Evolutionary conservation across 1,140 invertebrate genomes (phyloP).

Genomic region (Drosophila pachea): DNA sequence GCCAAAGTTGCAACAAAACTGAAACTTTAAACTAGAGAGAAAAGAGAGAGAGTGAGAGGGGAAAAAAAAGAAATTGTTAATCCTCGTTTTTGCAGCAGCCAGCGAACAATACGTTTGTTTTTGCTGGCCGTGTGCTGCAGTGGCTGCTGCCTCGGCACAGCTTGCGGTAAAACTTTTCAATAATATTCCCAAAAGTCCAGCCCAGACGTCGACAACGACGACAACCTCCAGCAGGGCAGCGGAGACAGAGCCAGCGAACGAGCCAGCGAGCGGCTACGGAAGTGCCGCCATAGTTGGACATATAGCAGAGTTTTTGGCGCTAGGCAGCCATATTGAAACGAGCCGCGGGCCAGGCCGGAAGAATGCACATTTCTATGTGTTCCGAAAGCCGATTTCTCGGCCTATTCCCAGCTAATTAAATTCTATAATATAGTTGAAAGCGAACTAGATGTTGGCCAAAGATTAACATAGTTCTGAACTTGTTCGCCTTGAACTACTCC

Average conservation of each 20-base stretch:
- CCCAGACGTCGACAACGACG: conserved; percentile 49
- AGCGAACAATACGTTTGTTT: conserved; percentile 70
- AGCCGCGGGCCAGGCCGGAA: conserved; percentile 28
- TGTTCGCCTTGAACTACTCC: too few relatives aligned
- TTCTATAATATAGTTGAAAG: background rate
- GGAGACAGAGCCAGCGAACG: conserved; percentile 8
- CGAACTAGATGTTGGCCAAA: too few relatives aligned
- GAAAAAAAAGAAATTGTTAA: conserved; percentile 33
- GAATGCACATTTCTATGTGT: conserved; percentile 26
- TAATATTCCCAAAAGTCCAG: conserved; percentile 76
- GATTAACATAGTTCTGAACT: too few relatives aligned
- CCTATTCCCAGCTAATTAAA: conserved; percentile 22
- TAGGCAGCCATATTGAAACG: conserved; percentile 67
- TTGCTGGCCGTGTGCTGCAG: conserved; percentile 41
- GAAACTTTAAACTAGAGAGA: conserved; percentile 55
- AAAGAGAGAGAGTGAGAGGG: conserved; percentile 1
- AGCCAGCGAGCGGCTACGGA: conserved; percentile 54
- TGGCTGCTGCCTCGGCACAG: conserved; percentile 52
- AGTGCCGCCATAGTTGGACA: conserved; percentile 67
- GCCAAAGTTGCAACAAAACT: conserved; percentile 74
- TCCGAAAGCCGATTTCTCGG: conserved; percentile 25
- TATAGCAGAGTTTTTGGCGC: conserved; percentile 61
- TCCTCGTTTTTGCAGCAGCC: conserved; percentile 39
- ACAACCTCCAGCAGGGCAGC: conserved; percentile 10
- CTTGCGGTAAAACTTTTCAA: conserved; percentile 75